Conservation (phyloP, 2,888 invertebrate species). For the Yponomeuta evonymella region DNA sequence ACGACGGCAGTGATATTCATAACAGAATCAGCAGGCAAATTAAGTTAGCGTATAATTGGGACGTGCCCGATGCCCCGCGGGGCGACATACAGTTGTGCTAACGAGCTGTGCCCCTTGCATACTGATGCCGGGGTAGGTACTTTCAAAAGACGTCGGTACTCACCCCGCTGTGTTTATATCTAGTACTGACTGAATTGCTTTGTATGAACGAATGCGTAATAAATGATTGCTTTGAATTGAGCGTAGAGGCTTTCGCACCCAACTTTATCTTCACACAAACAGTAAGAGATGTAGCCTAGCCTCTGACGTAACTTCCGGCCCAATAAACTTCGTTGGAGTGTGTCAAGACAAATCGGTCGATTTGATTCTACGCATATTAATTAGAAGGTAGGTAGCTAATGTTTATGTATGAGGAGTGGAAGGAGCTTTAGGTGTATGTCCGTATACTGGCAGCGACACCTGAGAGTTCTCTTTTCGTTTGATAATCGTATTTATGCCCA, state of each 20-base stretch:
- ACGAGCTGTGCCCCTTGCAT: constrained; percentile 57
- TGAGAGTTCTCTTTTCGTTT: too few species aligned
- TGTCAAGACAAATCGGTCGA: not conserved
- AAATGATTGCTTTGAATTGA: not conserved
- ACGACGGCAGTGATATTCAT: constrained; percentile 36
- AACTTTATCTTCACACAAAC: too few species aligned
- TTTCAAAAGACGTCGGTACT: not conserved
- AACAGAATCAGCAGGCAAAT: constrained; percentile 50
- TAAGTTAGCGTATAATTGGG: constrained; percentile 65
- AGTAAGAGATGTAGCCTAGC: too few species aligned
- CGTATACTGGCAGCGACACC: too few species aligned
- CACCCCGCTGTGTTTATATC: not conserved
- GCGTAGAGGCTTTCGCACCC: too few species aligned
- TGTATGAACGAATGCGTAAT: not conserved
- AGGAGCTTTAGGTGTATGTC: not conserved
- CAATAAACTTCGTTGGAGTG: not conserved
- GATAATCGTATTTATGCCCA: too few species aligned
- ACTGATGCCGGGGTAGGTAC: constrained; percentile 28
- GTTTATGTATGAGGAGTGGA: not conserved
- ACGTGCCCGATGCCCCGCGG: constrained; percentile 53
- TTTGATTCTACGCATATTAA: not conserved
- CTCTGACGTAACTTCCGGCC: too few species aligned
- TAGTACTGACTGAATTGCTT: not conserved
- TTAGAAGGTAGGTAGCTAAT: not conserved
- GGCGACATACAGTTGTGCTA: constrained; percentile 35